phyloP scores from a whole-genome alignment of 1,140 invertebrate genomes.

The Zaprionus capensis region DNA sequence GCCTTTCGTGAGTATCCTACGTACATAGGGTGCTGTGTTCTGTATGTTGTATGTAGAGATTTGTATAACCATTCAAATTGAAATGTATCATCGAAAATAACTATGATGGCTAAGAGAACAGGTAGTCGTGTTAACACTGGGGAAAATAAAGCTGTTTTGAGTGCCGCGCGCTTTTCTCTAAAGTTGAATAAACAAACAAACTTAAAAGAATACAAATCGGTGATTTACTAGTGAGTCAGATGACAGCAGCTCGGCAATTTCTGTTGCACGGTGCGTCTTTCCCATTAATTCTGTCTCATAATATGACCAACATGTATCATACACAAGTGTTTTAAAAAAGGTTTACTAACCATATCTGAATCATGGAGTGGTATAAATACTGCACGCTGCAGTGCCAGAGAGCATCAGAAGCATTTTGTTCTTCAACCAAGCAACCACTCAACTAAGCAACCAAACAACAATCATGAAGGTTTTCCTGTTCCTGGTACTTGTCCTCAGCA shows the following conservation, averaged over 20 bases:
- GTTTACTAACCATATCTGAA: neutral
- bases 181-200: neutral
- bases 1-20: too few species aligned
- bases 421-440: slow-evolving; percentile 14
- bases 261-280: neutral
- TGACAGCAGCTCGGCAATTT: neutral
- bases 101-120: too few species aligned
- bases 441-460: slow-evolving; percentile 33
- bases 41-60: too few species aligned
- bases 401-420: slow-evolving; percentile 43
- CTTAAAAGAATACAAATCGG: neutral
- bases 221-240: neutral
- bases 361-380: slow-evolving; percentile 42
- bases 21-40: too few species aligned
- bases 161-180: too few species aligned
- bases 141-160: too few species aligned
- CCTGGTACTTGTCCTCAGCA: slow-evolving; percentile 44
- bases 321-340: neutral
- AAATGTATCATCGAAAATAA: too few species aligned
- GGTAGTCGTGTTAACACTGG: too few species aligned
- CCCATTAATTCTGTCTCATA: neutral
- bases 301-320: neutral
- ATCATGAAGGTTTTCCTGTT: slow-evolving; percentile 54
- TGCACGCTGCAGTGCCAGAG: neutral
- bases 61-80: too few species aligned